These are phyloP conservation scores for Oxytorus armatus DNA, from an alignment of 2,888 invertebrate genomes.

Conservation along the genomic window DNA sequence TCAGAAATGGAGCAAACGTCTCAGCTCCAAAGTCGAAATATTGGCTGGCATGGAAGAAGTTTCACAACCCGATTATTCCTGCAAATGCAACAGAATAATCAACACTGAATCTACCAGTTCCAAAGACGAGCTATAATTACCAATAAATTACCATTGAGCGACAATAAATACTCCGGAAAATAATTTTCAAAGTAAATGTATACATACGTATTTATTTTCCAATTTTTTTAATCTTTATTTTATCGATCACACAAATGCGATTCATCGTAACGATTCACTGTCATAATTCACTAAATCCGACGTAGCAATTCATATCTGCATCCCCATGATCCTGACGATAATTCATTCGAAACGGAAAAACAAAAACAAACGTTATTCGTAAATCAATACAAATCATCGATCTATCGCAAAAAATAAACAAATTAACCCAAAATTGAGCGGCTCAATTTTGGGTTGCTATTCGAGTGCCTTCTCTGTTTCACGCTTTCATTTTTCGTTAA, in stretches of 20 bases:
- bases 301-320: slow-evolving; percentile 55
- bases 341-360: slow-evolving; percentile 46
- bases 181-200: slow-evolving; percentile 59
- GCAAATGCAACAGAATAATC: slow-evolving; percentile 79
- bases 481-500: slow-evolving; percentile 37
- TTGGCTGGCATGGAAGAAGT: slow-evolving; percentile 89
- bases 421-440: background rate
- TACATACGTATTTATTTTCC: slow-evolving; percentile 60
- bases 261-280: slow-evolving; percentile 49
- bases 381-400: slow-evolving; percentile 23
- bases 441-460: slow-evolving; percentile 16
- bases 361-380: slow-evolving; percentile 42
- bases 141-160: background rate
- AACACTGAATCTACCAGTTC: slow-evolving; percentile 50
- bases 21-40: slow-evolving; percentile 86
- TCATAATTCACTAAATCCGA: slow-evolving; percentile 48
- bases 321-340: slow-evolving; percentile 54
- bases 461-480: slow-evolving; percentile 27
- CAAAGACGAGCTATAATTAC: slow-evolving; percentile 84
- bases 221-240: slow-evolving; percentile 37
- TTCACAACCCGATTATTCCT: slow-evolving; percentile 84
- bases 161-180: slow-evolving; percentile 17
- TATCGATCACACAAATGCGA: slow-evolving; percentile 51
- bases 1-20: slow-evolving; percentile 90
- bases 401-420: slow-evolving; percentile 18